phyloP scores from a whole-genome alignment of 2,113 vertebrate species.

The Budorcas taxicolor region DNA sequence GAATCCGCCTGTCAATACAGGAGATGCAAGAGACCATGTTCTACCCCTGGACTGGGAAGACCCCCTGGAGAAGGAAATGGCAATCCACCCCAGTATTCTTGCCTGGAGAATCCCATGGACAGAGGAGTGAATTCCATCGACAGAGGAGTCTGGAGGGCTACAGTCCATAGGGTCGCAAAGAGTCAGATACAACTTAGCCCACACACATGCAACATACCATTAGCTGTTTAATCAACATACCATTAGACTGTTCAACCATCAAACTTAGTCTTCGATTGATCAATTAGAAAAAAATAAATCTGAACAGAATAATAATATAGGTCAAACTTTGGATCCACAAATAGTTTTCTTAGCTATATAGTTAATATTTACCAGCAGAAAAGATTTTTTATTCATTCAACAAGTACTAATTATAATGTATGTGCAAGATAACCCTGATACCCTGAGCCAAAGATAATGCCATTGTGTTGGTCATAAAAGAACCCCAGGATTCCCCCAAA shows the following conservation, averaged over 20 bases:
- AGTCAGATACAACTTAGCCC: neutral
- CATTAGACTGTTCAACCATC: neutral
- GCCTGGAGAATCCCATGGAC: neutral
- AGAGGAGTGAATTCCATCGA: neutral
- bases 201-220: neutral
- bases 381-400: neutral
- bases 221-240: neutral
- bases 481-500: neutral
- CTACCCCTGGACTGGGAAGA: neutral
- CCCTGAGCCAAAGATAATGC: neutral
- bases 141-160: neutral
- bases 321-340: neutral
- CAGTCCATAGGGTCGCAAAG: neutral
- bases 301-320: neutral
- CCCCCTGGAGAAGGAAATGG: neutral
- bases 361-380: neutral
- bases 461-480: neutral
- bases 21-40: neutral
- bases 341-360: neutral
- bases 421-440: neutral
- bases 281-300: neutral
- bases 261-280: neutral
- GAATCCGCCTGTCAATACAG: neutral
- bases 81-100: neutral
- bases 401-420: neutral